Evolutionary conservation across 2,113 vertebrate genomes (phyloP), one percentile per base, ranked within the genome.

Genomic region (Cynopterus brachyotis): DNA sequence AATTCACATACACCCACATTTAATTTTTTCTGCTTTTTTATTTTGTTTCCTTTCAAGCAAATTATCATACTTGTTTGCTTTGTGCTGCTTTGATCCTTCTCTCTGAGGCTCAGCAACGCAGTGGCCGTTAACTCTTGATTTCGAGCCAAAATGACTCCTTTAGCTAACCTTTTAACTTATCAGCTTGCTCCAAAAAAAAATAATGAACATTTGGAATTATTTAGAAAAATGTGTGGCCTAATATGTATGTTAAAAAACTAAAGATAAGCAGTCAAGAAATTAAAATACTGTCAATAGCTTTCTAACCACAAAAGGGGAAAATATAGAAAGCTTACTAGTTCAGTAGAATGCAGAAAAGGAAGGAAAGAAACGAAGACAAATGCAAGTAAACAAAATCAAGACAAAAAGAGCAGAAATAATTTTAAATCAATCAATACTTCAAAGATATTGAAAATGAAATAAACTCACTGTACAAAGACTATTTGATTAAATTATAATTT

Each of bases 151-250:
- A 37, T 72, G 45, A 76, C 55, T 64, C 40, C 6, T 15, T 9
- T 19, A 50, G 32, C 60, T 81, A 88, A 57, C 28, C 24, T 92
- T 82, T 96, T 70, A 72, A 28, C 70, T 78, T 10, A 60, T 13
- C 9, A 3, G 42, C 42, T 82, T 47, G 76, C 59, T 80, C 30
- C 30, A 90, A 95, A 83, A 92, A 91, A 78, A 96, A 72, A 88
- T 69, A 78, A n/a, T 53, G 40, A 81, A 19, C n/a, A 40, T 96
- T 66, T 75, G 26, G 1, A 5, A 80, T 88, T 92, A 42, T 50
- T 87, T 93, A 75, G 50, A 88, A 87, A 95, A 82, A 40, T 73
- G 5, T 75, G 15, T 80, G 60, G 16, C 50, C 30, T 73, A n/a
- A 67, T 40, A 20, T 85, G 30, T 37, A 79, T 35, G 57, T 80